Conservation (phyloP, 2,888 invertebrate species). For the Alloscopus bannaensis region DNA sequence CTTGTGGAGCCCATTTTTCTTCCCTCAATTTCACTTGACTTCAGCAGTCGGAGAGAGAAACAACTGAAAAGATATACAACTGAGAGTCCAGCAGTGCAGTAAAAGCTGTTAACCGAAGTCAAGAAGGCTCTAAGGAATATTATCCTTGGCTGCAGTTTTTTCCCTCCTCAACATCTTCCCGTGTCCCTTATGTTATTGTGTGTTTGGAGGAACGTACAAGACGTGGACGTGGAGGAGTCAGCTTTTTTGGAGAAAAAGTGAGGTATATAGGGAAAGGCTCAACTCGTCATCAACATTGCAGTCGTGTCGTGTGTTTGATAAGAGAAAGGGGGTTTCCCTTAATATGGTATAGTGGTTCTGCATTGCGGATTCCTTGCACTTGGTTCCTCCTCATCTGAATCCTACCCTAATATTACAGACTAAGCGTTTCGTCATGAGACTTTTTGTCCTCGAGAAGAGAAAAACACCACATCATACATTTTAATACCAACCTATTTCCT, state of each 20-base stretch:
- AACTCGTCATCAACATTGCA: slow-evolving; percentile 26
- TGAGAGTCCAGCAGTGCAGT: no score
- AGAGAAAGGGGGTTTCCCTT: no score
- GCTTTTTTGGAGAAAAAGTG: neutral
- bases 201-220: no score
- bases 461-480: slow-evolving; percentile 42
- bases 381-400: neutral
- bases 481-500: slow-evolving; percentile 3
- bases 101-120: slow-evolving; percentile 15
- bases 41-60: neutral
- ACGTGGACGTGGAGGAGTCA: no score
- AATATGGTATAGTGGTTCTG: slow-evolving; percentile 32
- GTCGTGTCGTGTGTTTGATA: slow-evolving; percentile 25
- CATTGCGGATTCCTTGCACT: slow-evolving; percentile 51
- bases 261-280: slow-evolving; percentile 10
- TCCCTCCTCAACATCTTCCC: neutral
- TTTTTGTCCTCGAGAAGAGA: slow-evolving; percentile 49
- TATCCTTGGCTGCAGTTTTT: slow-evolving; percentile 32
- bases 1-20: no score
- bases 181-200: no score
- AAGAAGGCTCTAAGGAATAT: slow-evolving; percentile 35
- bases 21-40: slow-evolving; percentile 9
- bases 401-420: slow-evolving; percentile 18
- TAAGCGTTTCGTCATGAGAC: slow-evolving; percentile 27
- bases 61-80: slow-evolving; percentile 7